Percentiles rank a stretch among this genome's conserved stretches.
phyloP scores from a whole-genome alignment of 2,888 invertebrate species.

The Temnothorax unifasciatus region DNA sequence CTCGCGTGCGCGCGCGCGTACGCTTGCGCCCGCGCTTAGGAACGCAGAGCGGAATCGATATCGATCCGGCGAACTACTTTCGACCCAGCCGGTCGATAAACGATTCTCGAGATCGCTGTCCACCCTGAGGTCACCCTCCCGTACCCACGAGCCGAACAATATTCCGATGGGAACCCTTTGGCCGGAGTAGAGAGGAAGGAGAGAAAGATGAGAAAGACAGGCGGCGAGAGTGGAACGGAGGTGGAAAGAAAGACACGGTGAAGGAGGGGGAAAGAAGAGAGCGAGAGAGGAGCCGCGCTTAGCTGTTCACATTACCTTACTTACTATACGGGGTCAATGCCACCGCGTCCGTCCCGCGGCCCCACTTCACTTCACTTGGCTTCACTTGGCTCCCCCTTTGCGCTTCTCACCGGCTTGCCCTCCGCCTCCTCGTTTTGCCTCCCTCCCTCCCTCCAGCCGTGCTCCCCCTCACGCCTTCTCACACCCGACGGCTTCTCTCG shows the following conservation, averaged over 20 bases:
- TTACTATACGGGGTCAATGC: slow-evolving; percentile 85
- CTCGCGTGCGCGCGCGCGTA: background rate
- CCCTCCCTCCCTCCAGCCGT: slow-evolving; percentile 52
- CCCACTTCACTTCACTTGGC: slow-evolving; percentile 82
- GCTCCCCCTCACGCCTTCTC: slow-evolving; percentile 51
- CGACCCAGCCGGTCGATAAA: slow-evolving; percentile 42
- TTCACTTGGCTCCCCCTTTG: slow-evolving; percentile 76
- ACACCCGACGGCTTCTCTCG: slow-evolving; percentile 41
- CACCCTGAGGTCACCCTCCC: slow-evolving; percentile 77
- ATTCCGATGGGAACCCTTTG: slow-evolving; percentile 79
- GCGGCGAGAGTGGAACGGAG: slow-evolving; percentile 50
- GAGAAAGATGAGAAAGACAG: slow-evolving; percentile 35
- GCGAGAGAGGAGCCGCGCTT: slow-evolving; percentile 73
- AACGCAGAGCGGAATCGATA: slow-evolving; percentile 18
- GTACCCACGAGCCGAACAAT: slow-evolving; percentile 73
- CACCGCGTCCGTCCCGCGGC: slow-evolving; percentile 82
- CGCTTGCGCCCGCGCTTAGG: background rate
- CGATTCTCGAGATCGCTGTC: slow-evolving; percentile 77
- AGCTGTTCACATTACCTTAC: slow-evolving; percentile 84
- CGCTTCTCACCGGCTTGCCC: slow-evolving; percentile 65
- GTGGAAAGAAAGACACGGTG: slow-evolving; percentile 48
- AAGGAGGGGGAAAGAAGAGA: slow-evolving; percentile 41
- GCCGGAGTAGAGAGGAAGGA: slow-evolving; percentile 54
- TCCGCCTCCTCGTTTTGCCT: slow-evolving; percentile 60
- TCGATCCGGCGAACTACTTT: slow-evolving; percentile 48